Base-by-base conservation (phyloP, 1,140 invertebrate species). In the Littorina saxatilis region DNA sequence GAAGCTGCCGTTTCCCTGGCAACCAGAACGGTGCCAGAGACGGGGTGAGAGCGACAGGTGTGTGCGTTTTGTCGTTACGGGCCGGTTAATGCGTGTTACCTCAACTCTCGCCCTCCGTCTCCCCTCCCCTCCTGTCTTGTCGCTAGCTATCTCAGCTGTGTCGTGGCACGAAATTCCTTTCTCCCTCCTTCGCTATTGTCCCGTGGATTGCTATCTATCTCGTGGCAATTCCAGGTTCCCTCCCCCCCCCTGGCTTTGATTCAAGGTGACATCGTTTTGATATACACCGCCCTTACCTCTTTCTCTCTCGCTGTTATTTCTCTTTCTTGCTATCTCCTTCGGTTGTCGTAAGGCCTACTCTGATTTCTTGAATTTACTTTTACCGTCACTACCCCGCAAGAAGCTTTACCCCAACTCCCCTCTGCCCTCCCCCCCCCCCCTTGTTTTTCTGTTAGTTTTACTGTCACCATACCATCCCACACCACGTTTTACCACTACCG, bases 201-300 rank as follows among this genome's bases (percentile, higher is more conserved):
- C 52, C 55, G 13, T 9, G 35, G 50, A 77, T 40, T 78, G 76
- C 27, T 39, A 58, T 55, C 76, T 58, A 73, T 35, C 43, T 58
- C 52, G 47, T 20, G 3, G 11, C 75, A 52, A n/a, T 15, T 43
- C 50, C 55, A 11, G 15, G 17, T n/a, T 29, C 40, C 40, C 50
- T 39, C 27, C 29, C 35, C 23, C 47, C 29, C 43, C 43, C 7
- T 35, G n/a, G 23, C 37, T 29, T 73, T 47, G 70, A 73, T 15
- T 68, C 70, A 4, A n/a, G 70, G 70, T 73, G 70, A 27, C 70
- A 73, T 73, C 70, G 66, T 73, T 73, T 73, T 52, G 70, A 73
- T 73, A 52, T 52, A 68, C 35, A 32, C 63, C 37, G 43, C 74
- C 43, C 17, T 47, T 47, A 9, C 43, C 17, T 17, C 43, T 47